A percentile compares a stretch with the other conserved stretches of the same genome.
Conservation (phyloP, 2,113 vertebrate species). For the Lagenorhynchus albirostris region DNA sequence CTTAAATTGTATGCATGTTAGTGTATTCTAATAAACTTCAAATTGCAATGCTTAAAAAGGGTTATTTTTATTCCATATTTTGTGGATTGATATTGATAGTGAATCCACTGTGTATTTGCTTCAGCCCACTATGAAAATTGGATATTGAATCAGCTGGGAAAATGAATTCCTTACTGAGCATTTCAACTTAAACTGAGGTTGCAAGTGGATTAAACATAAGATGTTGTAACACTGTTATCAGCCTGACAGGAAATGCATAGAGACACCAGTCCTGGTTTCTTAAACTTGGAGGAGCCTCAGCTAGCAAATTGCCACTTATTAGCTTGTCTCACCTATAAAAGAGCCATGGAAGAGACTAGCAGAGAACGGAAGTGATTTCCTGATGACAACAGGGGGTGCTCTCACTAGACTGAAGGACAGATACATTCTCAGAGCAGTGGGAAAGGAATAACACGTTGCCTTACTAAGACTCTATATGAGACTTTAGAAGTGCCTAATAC, state of each 20-base stretch:
- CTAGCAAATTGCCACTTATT: constrained; percentile 86
- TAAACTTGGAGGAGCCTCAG: constrained; percentile 79
- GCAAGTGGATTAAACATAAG: constrained; percentile 70
- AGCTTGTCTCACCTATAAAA: constrained; percentile 87
- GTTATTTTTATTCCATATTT: constrained; percentile 59
- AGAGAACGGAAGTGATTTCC: constrained; percentile 85
- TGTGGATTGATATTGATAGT: constrained; percentile 50
- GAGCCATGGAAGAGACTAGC: constrained; percentile 79
- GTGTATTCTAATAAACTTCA: constrained; percentile 51
- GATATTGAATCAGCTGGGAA: constrained; percentile 43
- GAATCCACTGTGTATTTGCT: constrained; percentile 52
- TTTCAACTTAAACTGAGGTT: constrained; percentile 74
- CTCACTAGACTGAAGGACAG: constrained; percentile 86
- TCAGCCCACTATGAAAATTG: constrained; percentile 50
- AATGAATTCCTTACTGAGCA: constrained; percentile 59
- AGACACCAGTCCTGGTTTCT: constrained; percentile 73
- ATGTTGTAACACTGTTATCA: constrained; percentile 79
- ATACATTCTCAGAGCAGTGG: constrained; percentile 84
- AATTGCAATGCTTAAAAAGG: not conserved
- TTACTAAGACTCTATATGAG: constrained; percentile 83
- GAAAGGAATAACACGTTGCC: constrained; percentile 84
- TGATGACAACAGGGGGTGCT: constrained; percentile 88
- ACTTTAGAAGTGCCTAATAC: constrained; percentile 89
- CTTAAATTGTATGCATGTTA: constrained; percentile 47
- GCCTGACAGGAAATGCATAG: constrained; percentile 75